These are phyloP conservation scores for Stratiomys singularior DNA, from an alignment of 2,888 invertebrate genomes.

Conservation along the genomic window DNA sequence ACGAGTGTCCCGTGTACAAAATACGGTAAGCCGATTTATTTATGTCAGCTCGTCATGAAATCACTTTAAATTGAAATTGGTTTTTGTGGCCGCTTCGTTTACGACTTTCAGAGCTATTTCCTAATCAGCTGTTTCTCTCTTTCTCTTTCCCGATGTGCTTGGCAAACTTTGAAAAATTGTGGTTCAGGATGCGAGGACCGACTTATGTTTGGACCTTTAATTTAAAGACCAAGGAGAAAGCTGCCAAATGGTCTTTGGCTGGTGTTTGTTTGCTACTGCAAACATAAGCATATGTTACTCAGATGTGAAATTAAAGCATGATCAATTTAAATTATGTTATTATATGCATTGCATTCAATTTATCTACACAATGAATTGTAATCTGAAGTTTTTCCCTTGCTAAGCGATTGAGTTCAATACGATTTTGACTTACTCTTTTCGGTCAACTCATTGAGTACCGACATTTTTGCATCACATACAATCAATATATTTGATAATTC, in stretches of 20 bases:
- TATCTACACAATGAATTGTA: too few species aligned
- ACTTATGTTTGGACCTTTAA: constrained; percentile 97
- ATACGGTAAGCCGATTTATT: constrained; percentile 68
- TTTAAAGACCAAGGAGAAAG: constrained; percentile 85
- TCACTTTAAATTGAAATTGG: not conserved
- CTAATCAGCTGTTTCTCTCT: not conserved
- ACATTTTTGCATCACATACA: too few species aligned
- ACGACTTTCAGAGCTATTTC: not conserved
- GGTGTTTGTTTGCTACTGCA: constrained; percentile 90
- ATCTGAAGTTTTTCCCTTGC: too few species aligned
- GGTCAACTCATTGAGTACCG: too few species aligned
- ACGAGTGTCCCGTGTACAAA: constrained; percentile 95
- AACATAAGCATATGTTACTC: constrained; percentile 67
- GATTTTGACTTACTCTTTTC: too few species aligned
- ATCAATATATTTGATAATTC: too few species aligned
- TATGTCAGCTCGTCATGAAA: constrained; percentile 4
- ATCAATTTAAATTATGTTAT: not conserved
- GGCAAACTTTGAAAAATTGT: too few species aligned
- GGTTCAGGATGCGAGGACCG: constrained; percentile 78
- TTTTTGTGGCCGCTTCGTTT: not conserved
- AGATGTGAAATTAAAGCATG: not conserved
- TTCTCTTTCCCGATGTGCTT: not conserved
- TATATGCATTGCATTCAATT: not conserved
- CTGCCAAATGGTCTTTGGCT: constrained; percentile 90
- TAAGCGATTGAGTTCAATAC: too few species aligned